A percentile compares a stretch with the other conserved stretches of the same genome.
Evolutionary conservation across 2,888 invertebrate genomes (phyloP).

Genomic region (Embidobia sp.): DNA sequence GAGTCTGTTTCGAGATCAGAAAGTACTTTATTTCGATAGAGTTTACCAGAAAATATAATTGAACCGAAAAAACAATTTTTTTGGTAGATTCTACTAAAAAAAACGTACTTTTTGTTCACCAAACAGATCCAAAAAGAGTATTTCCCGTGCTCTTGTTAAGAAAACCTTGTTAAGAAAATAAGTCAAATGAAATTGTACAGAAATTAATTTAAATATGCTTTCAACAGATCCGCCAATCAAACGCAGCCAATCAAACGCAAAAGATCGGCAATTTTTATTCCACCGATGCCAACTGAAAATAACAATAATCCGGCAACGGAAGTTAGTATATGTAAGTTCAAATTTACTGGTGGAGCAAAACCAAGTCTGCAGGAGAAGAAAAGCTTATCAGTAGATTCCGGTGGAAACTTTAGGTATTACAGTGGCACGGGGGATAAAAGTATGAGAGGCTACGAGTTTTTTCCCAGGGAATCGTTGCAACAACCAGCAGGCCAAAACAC

Average conservation of each 20-base stretch:
- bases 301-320: constrained; percentile 90
- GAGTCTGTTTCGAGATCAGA: no score
- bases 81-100: no score
- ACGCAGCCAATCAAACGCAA: constrained; percentile 86
- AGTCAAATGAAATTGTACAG: no score
- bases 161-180: no score
- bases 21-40: no score
- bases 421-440: constrained; percentile 92
- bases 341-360: constrained; percentile 95
- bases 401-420: constrained; percentile 93
- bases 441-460: constrained; percentile 89
- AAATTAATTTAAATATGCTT: no score
- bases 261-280: constrained; percentile 92
- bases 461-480: constrained; percentile 87
- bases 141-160: no score
- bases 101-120: no score
- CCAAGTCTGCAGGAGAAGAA: constrained; percentile 95
- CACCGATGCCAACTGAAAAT: constrained; percentile 89
- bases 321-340: constrained; percentile 96
- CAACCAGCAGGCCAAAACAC: constrained; percentile 83
- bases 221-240: constrained; percentile 40
- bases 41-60: no score
- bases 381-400: constrained; percentile 94
- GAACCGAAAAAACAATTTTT: no score
- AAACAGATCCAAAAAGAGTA: no score